Conservation (phyloP, 2,113 vertebrate species). For the Solenodon paradoxus region DNA sequence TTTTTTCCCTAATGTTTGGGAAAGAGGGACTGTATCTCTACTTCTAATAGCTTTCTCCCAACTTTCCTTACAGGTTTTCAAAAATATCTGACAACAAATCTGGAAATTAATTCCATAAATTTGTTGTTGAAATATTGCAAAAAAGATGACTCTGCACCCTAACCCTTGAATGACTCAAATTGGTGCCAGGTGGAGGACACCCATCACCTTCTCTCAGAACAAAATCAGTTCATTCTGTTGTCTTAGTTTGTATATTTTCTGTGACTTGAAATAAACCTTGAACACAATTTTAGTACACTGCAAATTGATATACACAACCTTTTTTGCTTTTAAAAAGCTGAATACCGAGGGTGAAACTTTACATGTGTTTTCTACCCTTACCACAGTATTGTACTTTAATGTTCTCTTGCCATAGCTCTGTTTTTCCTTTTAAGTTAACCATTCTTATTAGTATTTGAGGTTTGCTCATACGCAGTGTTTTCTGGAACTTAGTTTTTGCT, state of each 20-base stretch:
- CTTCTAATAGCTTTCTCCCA: slow-evolving; percentile 43
- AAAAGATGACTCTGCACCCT: slow-evolving; percentile 58
- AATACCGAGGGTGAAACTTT: slow-evolving; percentile 41
- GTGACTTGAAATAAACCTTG: slow-evolving; percentile 80
- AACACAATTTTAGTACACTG: slow-evolving; percentile 74
- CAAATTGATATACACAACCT: slow-evolving; percentile 59
- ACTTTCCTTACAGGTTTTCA: slow-evolving; percentile 71
- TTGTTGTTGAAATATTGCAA: slow-evolving; percentile 43
- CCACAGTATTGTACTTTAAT: slow-evolving; percentile 43
- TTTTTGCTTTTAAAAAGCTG: slow-evolving; percentile 68
- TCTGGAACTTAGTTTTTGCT: slow-evolving; percentile 52
- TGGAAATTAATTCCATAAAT: slow-evolving; percentile 23
- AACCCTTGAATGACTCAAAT: slow-evolving; percentile 19
- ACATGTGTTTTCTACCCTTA: slow-evolving; percentile 52
- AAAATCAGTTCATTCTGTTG: slow-evolving; percentile 53
- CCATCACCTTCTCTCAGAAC: not conserved
- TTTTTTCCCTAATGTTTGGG: slow-evolving; percentile 19
- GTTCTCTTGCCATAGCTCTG: slow-evolving; percentile 42
- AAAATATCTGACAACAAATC: slow-evolving; percentile 36
- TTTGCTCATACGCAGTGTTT: slow-evolving; percentile 53
- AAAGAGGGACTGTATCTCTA: slow-evolving; percentile 34
- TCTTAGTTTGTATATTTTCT: slow-evolving; percentile 78
- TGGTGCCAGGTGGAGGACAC: slow-evolving; percentile 63
- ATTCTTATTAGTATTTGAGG: slow-evolving; percentile 54
- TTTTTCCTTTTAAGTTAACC: slow-evolving; percentile 47